Evolutionary conservation across 2,888 invertebrate species (phyloP).

Genomic region (Cerastoderma edule): DNA sequence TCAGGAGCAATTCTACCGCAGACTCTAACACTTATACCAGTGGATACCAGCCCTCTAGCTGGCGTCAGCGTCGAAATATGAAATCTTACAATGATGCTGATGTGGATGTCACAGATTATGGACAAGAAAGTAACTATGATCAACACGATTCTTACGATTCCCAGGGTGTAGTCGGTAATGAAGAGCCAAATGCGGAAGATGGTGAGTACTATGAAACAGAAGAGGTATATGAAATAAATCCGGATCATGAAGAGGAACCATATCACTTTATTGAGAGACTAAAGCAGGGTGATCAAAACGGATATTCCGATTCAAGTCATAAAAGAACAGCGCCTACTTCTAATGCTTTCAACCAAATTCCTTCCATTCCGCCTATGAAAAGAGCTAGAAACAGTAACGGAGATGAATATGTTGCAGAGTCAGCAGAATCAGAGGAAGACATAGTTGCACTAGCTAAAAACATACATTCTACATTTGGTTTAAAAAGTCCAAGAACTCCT

Average conservation of each 20-base stretch:
- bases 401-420: slow-evolving; percentile 33
- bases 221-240: slow-evolving; percentile 14
- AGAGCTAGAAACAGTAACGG: slow-evolving; percentile 31
- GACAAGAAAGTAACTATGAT: slow-evolving; percentile 7
- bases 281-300: slow-evolving; percentile 23
- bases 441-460: slow-evolving; percentile 55
- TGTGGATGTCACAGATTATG: not conserved
- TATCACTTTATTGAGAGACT: slow-evolving; percentile 54
- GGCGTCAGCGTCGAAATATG: too few species aligned
- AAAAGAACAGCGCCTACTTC: slow-evolving; percentile 27
- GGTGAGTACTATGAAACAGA: slow-evolving; percentile 12
- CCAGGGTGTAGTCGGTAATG: slow-evolving; percentile 6
- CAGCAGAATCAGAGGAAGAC: slow-evolving; percentile 42
- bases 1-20: too few species aligned
- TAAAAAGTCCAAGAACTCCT: slow-evolving; percentile 38
- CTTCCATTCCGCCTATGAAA: slow-evolving; percentile 50
- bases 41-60: too few species aligned
- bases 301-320: slow-evolving; percentile 4
- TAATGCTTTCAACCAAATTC: slow-evolving; percentile 31
- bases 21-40: too few species aligned
- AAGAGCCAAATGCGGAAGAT: not conserved
- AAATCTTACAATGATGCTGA: too few species aligned
- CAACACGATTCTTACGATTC: too few species aligned
- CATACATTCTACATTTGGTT: slow-evolving; percentile 54
- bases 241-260: slow-evolving; percentile 52